Evolutionary conservation across 2,797 vertebrate genomes (phyloP).

Genomic region (Gymnocypris eckloni): DNA sequence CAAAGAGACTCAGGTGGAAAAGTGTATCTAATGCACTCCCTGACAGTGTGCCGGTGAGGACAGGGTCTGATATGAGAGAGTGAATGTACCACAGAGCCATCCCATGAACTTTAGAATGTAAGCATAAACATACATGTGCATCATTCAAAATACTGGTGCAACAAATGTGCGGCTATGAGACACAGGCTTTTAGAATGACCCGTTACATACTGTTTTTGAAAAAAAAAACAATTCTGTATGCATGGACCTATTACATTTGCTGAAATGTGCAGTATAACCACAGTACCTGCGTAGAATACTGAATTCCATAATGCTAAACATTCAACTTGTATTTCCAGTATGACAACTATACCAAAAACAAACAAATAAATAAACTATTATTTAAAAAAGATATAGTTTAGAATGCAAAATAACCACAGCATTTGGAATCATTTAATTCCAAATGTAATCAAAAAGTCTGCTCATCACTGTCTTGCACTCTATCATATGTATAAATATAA

Average conservation of each 20-base stretch:
- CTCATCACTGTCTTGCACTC: background rate
- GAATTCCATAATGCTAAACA: background rate
- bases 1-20: conserved; percentile 40
- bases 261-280: background rate
- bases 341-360: background rate
- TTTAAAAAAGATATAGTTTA: too few relatives aligned
- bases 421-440: background rate
- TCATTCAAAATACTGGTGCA: background rate
- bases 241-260: background rate
- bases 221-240: background rate
- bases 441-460: too few relatives aligned
- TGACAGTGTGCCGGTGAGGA: conserved; percentile 48
- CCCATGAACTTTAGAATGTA: conserved; percentile 40
- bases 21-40: conserved; percentile 50
- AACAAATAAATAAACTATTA: too few relatives aligned
- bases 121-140: background rate
- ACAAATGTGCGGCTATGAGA: background rate
- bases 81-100: conserved; percentile 39
- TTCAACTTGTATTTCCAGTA: background rate
- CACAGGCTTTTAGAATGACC: background rate
- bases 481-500: background rate
- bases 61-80: conserved; percentile 47
- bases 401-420: background rate
- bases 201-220: background rate
- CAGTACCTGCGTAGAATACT: background rate